Base-by-base conservation (phyloP, 2,113 vertebrate genomes). In the Galemys pyrenaicus region DNA sequence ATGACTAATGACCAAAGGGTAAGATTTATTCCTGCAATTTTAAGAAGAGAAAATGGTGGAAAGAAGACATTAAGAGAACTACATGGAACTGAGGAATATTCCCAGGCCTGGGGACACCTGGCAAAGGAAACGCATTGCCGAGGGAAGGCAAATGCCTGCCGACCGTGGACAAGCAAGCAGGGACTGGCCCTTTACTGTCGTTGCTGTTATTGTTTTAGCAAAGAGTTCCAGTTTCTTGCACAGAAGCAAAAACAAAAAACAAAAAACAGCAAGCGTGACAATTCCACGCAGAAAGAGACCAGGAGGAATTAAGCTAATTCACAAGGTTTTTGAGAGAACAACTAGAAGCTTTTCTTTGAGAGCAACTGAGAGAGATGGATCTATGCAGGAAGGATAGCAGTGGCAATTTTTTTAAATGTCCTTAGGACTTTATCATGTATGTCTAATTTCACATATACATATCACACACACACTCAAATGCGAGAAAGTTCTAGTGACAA, bases 11-110 rank as follows among this genome's bases (percentile, higher is more conserved):
- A 73, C 32, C 65, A 56, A 20, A 51, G 12, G 70, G 75, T 11
- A 87, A 92, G 83, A 95, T 82, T 85, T 85, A 94, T 49, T 37
- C 10, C 35, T 80, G 9, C 17, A 35, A 83, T 94, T 92, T 73
- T 44, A 67, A 54, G 62, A 56, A 81, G 6, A 82, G 37, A 65
- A 71, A 74, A 56, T 12, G 30, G 51, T 49, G 26, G 46, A 6
- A 70, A 73, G 37, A 68, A 91, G 46, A 68, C 32, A 46, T 3
- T 3, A n/a, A 37, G 35, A 30, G 44, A 62, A 64, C 1, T 15
- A 9, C 1, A 24, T n/a, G 35, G 68, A 37, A 26, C n/a, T 24
- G 62, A 80, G 41, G 70, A 54, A 26, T 39, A 6, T 90, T 41
- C 30, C 75, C 16, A 73, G 35, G 44, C 68, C 0, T 0, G 2